Base-by-base conservation (phyloP, 1,140 invertebrate genomes). In the Procambarus clarkii region DNA sequence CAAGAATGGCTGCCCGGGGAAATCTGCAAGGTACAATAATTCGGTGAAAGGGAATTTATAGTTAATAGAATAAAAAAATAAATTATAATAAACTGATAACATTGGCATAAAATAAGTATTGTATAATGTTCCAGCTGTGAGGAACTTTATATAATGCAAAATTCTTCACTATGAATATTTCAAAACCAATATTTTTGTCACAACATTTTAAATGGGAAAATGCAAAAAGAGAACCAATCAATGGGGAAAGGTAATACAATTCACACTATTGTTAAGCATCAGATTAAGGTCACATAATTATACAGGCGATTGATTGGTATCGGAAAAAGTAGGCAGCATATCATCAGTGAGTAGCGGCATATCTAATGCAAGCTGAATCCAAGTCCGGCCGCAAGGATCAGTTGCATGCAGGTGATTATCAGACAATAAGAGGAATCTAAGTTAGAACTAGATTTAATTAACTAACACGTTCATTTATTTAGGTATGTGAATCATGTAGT, bases 1-100 rank as follows among this genome's bases (percentile, higher is more conserved):
- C 92, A 93, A 2, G 92, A 93, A 58, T 92, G 91, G 44, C 91
- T 76, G 13, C 92, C 92, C 3, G 92, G 92, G 46, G 92, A 93
- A 34, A 93, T 76, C 92, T 93, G 92, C 21, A 86, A 86, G 3
- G 50, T 21, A 45, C 7, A 45, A 3, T 21, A 21, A 74, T 4
- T 74, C 21, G 34, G 24, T 34, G 34, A 74, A 34, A 8, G 0
- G 8, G 24, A 74, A 34, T 74, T 74, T 74, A 24, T 74, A 34
- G 11, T 34, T 74, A 34, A 15, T 34, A 34, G 34, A 74, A 34
- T 34, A 74, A 74, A 74, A 74, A 4, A 34, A 34, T 34, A 0
- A 34, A 34, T 34, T 34, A 34, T 34, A 34, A 34, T 34, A 1
- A 34, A 34, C 34, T 34, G 34, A 34, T 34, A 5, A 64, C 11